Percentiles rank a stretch among this genome's conserved stretches.
Conservation (phyloP, 2,113 vertebrate species). For the Cryptomyrus ogoouensis region DNA sequence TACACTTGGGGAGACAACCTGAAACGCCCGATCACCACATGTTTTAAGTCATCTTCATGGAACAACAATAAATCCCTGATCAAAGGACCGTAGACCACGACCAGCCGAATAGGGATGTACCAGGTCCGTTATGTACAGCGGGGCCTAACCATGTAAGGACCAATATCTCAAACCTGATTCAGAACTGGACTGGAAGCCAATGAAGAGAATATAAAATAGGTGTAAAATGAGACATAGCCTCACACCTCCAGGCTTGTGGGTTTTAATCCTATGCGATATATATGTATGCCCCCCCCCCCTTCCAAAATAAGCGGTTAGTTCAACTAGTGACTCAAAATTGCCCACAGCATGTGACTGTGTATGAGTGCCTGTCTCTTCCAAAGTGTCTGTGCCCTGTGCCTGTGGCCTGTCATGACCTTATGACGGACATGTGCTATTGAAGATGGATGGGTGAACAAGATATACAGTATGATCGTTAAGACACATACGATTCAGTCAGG, state of each 20-base stretch:
- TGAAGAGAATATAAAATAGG: too few relatives aligned
- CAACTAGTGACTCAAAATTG: background rate
- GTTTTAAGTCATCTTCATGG: too few relatives aligned
- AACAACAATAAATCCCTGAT: too few relatives aligned
- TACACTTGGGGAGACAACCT: too few relatives aligned
- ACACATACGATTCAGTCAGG: background rate
- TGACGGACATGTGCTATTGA: background rate
- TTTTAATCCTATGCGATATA: background rate
- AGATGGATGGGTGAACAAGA: background rate
- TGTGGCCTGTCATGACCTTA: background rate
- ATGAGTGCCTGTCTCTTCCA: background rate
- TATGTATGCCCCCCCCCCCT: background rate
- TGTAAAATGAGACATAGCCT: background rate
- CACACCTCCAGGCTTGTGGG: background rate
- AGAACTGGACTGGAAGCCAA: too few relatives aligned
- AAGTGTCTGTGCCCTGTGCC: background rate
- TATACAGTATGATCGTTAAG: background rate
- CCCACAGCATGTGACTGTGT: background rate
- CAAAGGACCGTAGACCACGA: too few relatives aligned
- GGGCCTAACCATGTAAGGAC: too few relatives aligned
- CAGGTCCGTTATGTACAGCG: too few relatives aligned
- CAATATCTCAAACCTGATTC: too few relatives aligned
- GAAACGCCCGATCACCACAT: too few relatives aligned
- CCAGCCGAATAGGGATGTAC: too few relatives aligned
- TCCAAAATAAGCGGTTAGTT: background rate